Evolutionary conservation across 2,797 vertebrate species (phyloP).

Genomic region (Chrysocyon brachyurus): DNA sequence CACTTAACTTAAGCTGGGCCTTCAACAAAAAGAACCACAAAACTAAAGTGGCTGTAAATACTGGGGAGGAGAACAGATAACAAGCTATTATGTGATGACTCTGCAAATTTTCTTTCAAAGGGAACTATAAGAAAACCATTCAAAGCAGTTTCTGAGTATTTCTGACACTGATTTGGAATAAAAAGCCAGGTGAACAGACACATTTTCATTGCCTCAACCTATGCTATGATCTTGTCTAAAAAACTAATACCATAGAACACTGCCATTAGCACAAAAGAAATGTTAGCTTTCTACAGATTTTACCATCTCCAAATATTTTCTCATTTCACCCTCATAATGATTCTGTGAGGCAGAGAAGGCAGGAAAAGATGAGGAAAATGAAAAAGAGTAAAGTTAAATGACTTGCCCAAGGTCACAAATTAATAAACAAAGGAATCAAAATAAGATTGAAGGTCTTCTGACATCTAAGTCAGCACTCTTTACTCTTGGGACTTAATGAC

Average conservation of each 20-base stretch:
- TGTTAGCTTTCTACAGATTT: neutral
- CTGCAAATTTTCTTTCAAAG: neutral
- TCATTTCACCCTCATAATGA: slow-evolving; percentile 16
- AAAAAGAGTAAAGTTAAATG: neutral
- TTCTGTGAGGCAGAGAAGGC: neutral
- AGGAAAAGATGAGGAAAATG: slow-evolving; percentile 27
- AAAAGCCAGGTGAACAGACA: neutral
- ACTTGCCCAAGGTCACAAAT: neutral
- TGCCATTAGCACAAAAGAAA: neutral
- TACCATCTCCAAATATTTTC: neutral
- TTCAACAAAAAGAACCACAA: neutral
- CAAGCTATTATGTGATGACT: neutral
- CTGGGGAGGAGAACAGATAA: neutral
- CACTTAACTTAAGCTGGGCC: neutral
- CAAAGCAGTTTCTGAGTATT: neutral
- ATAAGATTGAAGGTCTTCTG: neutral
- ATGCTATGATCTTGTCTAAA: neutral
- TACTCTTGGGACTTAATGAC: slow-evolving; percentile 24
- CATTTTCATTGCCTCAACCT: neutral
- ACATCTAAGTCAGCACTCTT: neutral
- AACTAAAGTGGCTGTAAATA: neutral
- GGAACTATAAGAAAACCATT: neutral
- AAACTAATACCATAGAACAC: slow-evolving; percentile 4
- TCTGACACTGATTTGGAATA: slow-evolving; percentile 12
- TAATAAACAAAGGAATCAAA: neutral